Evolutionary conservation across 1,140 invertebrate species (phyloP), one percentile per base, ranked within the genome.

Genomic region (Aphis gossypii): DNA sequence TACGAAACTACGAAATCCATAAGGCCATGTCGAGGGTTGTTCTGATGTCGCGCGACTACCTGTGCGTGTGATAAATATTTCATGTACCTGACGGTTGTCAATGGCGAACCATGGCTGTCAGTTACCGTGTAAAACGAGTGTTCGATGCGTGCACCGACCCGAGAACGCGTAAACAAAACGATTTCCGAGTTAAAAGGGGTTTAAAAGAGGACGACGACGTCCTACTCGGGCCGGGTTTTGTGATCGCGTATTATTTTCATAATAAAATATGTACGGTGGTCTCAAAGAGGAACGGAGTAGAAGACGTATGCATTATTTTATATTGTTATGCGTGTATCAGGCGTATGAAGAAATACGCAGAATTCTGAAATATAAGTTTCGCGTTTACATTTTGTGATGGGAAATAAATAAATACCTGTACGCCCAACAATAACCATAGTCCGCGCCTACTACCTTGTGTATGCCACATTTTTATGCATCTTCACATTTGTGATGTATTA

Each of bases 141-240:
- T 76, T 76, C 60, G 60, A n/a, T 76, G 60, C 60, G 3, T 76
- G 30, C 60, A 76, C 60, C 60, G 60, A 18, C 60, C 60, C 60
- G 30, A 76, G 60, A 76, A 76, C 30, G 5, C 60, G 60, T 76
- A 76, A 76, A 76, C 60, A 76, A 76, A n/a, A 76, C 60, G 60
- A n/a, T 76, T 76, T 76, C 60, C 60, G 60, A 76, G 60, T 76
- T 76, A 76, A 76, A 76, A 76, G 60, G 60, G 30, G 60, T 76
- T 76, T 76, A 76, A 76, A 76, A 76, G 60, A 76, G 60, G 60
- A 76, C 11, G 60, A 68, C 25, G 60, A 68, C 25, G 8, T 51
- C 48, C 48, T 51, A 30, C 60, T n/a, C 2, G 14, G 30, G 4
- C 1, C 14, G 60, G 30, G 30, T 68, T 14, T 18, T 6, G 60